phyloP scores from a whole-genome alignment of 2,797 vertebrate genomes.

The Crenichthys baileyi region DNA sequence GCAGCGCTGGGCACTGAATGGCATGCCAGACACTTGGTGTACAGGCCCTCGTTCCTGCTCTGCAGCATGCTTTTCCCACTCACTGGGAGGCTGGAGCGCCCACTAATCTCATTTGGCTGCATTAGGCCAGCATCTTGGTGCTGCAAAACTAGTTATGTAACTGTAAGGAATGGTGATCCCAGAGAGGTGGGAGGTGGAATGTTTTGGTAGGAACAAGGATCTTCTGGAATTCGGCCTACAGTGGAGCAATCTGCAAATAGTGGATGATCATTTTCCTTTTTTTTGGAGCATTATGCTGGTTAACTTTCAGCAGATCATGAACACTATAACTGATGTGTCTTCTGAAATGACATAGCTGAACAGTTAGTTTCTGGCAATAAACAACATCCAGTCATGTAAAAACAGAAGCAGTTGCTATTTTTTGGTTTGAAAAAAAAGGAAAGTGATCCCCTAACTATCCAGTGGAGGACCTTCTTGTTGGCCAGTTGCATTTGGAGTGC shows the following conservation, averaged over 20 bases:
- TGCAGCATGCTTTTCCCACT: slow-evolving; percentile 30
- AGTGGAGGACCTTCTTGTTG: too few relatives aligned
- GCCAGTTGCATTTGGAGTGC: too few relatives aligned
- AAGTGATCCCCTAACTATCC: too few relatives aligned
- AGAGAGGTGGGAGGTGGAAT: slow-evolving; percentile 39
- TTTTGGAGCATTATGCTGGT: background rate
- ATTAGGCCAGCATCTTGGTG: slow-evolving; percentile 10
- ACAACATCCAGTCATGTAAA: too few relatives aligned
- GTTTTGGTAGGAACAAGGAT: slow-evolving; percentile 10
- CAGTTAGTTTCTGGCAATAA: background rate
- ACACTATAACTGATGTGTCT: background rate
- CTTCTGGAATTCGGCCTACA: slow-evolving; percentile 25
- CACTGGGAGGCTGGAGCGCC: slow-evolving; percentile 20
- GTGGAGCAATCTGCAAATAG: slow-evolving; percentile 5
- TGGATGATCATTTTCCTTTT: background rate
- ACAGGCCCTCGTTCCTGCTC: slow-evolving; percentile 35
- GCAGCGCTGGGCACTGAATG: slow-evolving; percentile 40
- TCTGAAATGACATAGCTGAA: background rate
- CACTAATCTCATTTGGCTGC: background rate
- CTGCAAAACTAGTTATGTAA: background rate
- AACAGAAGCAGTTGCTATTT: too few relatives aligned
- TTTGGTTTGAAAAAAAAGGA: too few relatives aligned
- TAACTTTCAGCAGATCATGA: background rate
- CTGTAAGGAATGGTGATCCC: background rate
- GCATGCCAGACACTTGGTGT: slow-evolving; percentile 50